Base-by-base conservation (phyloP, 2,888 invertebrate genomes). In the Morpho achilles region DNA sequence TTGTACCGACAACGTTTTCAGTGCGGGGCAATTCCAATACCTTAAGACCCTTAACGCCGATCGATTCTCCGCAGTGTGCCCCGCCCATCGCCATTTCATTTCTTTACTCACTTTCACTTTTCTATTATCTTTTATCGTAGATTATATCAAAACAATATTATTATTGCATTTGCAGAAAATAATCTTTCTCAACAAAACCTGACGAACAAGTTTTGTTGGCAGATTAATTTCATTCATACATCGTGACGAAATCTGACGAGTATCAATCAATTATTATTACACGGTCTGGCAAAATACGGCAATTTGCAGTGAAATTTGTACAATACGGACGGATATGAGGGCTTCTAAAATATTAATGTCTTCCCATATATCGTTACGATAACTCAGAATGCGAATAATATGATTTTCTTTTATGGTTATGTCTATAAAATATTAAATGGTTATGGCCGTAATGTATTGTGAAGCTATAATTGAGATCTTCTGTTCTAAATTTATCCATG, bases 251-350 rank as follows among this genome's bases (percentile, higher is more conserved):
- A 60, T 60, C 50, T 56, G 63, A 60, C 51, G 56, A 43, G 56
- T 41, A 58, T 63, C 63, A 53, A 63, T 63, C 62, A 58, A 58
- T 58, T 60, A 58, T 50, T 62, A 58, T 48, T 60, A 58, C 16
- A 41, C 42, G 50, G 54, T 58, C 55, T 46, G 53, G 60, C 44
- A 58, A 63, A 63, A 56, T 58, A 42, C 48, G 43, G 55, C 56
- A 53, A 60, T 58, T 63, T 51, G 56, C 47, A 22, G 46, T 49
- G 50, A 50, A 63, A 58, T 55, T 56, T 50, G 55, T 55, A 49
- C 50, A 60, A 53, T 58, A 45, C 57, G 44, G 10, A 46, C 39
- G 50, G 53, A 56, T 62, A 53, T 57, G 57, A 47, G 41, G 46
- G 54, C 49, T 54, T 50, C 59, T 59, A 56, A 59, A 62, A 60